Evolutionary conservation across 2,888 invertebrate species (phyloP).

Genomic region (Ptilodon capucinus): DNA sequence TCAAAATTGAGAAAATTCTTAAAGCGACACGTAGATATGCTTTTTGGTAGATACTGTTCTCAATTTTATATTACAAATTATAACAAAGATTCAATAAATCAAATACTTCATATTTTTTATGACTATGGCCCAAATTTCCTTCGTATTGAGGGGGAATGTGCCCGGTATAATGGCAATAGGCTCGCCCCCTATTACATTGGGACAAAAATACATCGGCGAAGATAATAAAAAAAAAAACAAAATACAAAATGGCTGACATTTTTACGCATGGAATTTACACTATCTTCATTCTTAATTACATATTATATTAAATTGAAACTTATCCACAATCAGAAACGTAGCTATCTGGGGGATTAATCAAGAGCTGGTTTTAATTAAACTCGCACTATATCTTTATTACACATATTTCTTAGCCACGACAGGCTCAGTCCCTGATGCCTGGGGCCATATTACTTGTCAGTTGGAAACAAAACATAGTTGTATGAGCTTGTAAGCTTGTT

Average conservation of each 20-base stretch:
- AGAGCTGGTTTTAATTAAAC: slow-evolving; percentile 2
- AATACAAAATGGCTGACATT: neutral
- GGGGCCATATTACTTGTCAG: neutral
- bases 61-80: no score
- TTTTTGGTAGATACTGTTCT: no score
- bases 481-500: neutral
- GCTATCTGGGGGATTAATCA: slow-evolving; percentile 3
- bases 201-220: no score
- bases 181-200: no score
- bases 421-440: neutral
- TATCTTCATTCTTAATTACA: neutral
- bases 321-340: slow-evolving; percentile 1
- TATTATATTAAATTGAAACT: neutral
- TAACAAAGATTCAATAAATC: no score
- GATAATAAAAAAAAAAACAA: no score
- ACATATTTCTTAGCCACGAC: slow-evolving; percentile 3
- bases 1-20: no score
- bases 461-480: neutral
- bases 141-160: no score
- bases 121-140: no score
- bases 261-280: neutral
- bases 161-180: no score
- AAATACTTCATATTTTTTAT: no score
- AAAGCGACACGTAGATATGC: no score
- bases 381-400: slow-evolving; percentile 2